Evolutionary conservation across 2,888 invertebrate genomes (phyloP), one percentile per base, ranked within the genome.

Genomic region (Pilophorus perplexus): DNA sequence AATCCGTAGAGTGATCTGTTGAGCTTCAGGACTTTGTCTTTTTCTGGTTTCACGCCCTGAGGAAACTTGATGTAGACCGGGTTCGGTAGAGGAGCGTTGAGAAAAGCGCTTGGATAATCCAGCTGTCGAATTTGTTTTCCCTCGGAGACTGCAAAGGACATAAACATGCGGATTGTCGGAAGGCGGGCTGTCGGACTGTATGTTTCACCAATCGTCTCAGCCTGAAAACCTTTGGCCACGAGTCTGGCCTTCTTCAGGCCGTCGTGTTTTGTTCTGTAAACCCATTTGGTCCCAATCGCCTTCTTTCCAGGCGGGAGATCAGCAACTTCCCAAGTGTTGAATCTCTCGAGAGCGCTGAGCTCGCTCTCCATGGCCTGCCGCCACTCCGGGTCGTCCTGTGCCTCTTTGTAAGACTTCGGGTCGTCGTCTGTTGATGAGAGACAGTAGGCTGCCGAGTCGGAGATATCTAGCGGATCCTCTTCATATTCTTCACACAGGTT

Each of bases 151-250:
- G 40, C 62, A 38, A 62, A 28, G n/a, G 27, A 50, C 14, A 57
- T n/a, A 18, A 48, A 38, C 52, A 64, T 50, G 6, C 64, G 22
- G 4, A 48, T 18, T 2, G 64, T 64, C 12, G 52, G 27, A 6
- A 50, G 3, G n/a, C 18, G 16, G n/a, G 50, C 50, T 4, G 22
- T 22, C 4, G 50, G 50, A 22, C 20, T n/a, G 25, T 50, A 50
- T 5, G 22, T n/a, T 20, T 18, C 22, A 12, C 5, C 20, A 4
- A n/a, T 3, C 20, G 20, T 6, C 8, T 50, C 50, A n/a, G n/a
- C 8, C 16, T 59, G 64, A 64, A 68, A 70, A 22, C 68, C 68
- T 46, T 64, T 62, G 25, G 70, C 67, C 1, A 69, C 68, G 2
- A 69, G 54, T 18, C 69, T 16, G 1, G 68, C 68, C 40, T 68